Conservation (phyloP, 2,113 vertebrate genomes). For the Morone saxatilis region DNA sequence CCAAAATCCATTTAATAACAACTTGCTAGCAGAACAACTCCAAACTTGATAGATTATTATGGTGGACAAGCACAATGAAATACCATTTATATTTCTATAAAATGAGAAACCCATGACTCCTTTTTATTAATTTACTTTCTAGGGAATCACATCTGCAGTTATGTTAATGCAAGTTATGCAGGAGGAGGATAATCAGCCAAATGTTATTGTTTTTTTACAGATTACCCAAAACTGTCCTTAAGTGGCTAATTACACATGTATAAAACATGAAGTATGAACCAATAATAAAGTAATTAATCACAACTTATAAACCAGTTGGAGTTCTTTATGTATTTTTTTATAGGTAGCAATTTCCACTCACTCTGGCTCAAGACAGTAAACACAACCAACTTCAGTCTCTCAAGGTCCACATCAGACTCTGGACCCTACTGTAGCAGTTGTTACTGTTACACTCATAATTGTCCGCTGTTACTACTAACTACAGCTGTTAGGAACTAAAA, state of each 20-base stretch:
- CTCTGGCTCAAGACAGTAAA: background rate
- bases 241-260: background rate
- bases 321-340: background rate
- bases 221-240: background rate
- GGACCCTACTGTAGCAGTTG: background rate
- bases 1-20: background rate
- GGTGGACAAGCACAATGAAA: background rate
- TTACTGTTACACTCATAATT: background rate
- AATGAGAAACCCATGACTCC: background rate
- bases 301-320: background rate
- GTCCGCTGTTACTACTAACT: background rate
- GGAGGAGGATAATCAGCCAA: background rate
- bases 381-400: background rate
- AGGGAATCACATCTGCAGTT: background rate
- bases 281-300: slow-evolving; percentile 10
- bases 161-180: background rate
- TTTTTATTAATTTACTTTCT: background rate
- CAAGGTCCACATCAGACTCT: slow-evolving; percentile 2
- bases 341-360: background rate
- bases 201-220: background rate
- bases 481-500: background rate
- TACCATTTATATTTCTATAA: background rate
- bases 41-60: background rate
- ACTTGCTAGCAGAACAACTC: background rate
- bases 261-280: background rate